Percentiles rank a stretch among this genome's conserved stretches.
Evolutionary conservation across 1,140 invertebrate species (phyloP).

Genomic region (Bombus terrestris): DNA sequence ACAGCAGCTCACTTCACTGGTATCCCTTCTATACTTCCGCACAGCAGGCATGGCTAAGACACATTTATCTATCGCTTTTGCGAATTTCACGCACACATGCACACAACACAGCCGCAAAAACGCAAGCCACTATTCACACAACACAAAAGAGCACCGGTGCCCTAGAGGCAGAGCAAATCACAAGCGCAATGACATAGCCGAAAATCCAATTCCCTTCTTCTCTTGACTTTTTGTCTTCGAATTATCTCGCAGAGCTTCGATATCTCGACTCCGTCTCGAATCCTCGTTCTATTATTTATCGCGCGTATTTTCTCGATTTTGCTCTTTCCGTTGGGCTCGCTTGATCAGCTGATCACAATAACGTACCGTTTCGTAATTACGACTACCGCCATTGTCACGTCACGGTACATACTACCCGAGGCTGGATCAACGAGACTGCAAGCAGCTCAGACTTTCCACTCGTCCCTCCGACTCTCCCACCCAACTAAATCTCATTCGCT

Average conservation of each 20-base stretch:
- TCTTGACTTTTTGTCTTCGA: neutral
- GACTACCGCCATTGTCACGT: constrained; percentile 75
- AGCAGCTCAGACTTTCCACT: constrained; percentile 59
- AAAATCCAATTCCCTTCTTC: neutral
- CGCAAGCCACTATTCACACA: constrained; percentile 38
- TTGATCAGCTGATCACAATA: constrained; percentile 75
- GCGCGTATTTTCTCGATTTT: neutral
- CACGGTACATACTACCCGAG: constrained; percentile 68
- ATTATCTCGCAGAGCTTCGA: neutral
- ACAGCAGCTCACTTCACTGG: constrained; percentile 97
- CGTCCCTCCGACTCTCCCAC: constrained; percentile 40
- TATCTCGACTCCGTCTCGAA: neutral
- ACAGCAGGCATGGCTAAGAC: constrained; percentile 75
- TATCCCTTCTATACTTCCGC: constrained; percentile 91
- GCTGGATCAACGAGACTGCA: constrained; percentile 69
- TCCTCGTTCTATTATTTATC: neutral
- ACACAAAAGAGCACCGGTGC: constrained; percentile 35
- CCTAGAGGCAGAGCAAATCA: constrained; percentile 45
- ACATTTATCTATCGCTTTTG: constrained; percentile 69
- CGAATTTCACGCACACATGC: constrained; percentile 67
- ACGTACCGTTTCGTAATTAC: constrained; percentile 66
- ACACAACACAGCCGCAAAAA: constrained; percentile 45
- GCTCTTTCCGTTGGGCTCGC: constrained; percentile 14
- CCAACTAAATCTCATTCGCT: constrained; percentile 26
- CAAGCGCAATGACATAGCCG: constrained; percentile 44